Conservation (phyloP, 2,888 invertebrate species). For the Chydorus sphaericus region DNA sequence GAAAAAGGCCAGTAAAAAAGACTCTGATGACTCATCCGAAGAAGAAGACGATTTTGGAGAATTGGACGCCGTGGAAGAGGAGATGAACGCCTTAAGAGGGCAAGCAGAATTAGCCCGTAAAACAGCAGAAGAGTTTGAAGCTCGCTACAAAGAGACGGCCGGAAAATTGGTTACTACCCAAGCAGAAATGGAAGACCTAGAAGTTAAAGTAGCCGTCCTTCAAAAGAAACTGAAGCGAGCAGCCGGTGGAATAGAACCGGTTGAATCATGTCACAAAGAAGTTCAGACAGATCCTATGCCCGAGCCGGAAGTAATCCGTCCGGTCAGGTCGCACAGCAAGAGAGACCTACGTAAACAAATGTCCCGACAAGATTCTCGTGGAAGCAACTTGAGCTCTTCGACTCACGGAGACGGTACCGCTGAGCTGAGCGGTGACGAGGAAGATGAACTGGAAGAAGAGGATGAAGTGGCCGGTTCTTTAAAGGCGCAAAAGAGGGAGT, state of each 20-base stretch:
- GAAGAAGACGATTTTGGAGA: constrained; percentile 14
- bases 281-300: constrained; percentile 16
- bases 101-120: constrained; percentile 30
- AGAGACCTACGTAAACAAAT: constrained; percentile 14
- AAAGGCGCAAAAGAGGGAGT: constrained; percentile 45
- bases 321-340: background rate
- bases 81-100: constrained; percentile 21
- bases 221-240: constrained; percentile 61
- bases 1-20: background rate
- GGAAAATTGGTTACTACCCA: constrained; percentile 43
- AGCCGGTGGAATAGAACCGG: constrained; percentile 25
- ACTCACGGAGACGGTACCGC: constrained; percentile 26
- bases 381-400: constrained; percentile 5
- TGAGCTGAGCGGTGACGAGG: constrained; percentile 14
- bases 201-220: constrained; percentile 55
- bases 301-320: constrained; percentile 11
- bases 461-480: constrained; percentile 31
- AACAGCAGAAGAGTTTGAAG: constrained; percentile 63
- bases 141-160: constrained; percentile 56
- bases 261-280: constrained; percentile 20
- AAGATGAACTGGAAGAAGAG: constrained; percentile 19
- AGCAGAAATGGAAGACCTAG: constrained; percentile 50
- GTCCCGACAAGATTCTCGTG: constrained; percentile 11
- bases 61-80: constrained; percentile 22
- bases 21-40: constrained; percentile 5